These are phyloP conservation scores for Oostethus manadensis DNA, from an alignment of 2,113 vertebrate species.

Conservation along the genomic window DNA sequence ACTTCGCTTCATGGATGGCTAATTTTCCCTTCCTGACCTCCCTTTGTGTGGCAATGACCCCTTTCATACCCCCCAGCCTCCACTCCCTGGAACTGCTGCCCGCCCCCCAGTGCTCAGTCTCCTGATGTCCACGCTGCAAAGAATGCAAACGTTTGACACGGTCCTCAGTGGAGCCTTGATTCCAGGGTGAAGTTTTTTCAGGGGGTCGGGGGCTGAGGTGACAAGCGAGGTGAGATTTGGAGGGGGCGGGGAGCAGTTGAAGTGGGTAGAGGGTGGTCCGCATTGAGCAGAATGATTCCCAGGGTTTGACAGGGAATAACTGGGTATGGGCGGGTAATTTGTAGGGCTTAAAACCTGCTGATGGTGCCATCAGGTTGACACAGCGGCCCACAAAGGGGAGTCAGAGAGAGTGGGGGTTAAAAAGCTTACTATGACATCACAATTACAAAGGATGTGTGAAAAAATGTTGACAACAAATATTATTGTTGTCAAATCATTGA, in stretches of 20 bases:
- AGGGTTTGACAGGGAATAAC: constrained; percentile 62
- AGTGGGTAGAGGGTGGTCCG: constrained; percentile 44
- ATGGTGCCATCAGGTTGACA: constrained; percentile 69
- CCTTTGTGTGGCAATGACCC: constrained; percentile 82
- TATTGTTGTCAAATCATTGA: neutral
- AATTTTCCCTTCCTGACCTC: constrained; percentile 86
- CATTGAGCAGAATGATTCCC: constrained; percentile 73
- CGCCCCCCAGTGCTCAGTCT: constrained; percentile 48
- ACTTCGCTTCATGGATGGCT: constrained; percentile 83
- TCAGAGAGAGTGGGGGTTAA: neutral
- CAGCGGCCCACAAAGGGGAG: constrained; percentile 58
- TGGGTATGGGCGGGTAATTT: constrained; percentile 48
- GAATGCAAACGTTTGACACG: constrained; percentile 83
- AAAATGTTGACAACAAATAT: neutral
- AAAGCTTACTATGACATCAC: constrained; percentile 1
- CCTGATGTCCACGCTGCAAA: constrained; percentile 65
- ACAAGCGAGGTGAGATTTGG: constrained; percentile 66
- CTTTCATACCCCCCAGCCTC: constrained; percentile 50
- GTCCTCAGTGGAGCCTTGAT: constrained; percentile 58
- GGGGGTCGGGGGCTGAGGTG: constrained; percentile 58
- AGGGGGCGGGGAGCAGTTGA: constrained; percentile 18
- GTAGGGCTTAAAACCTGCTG: constrained; percentile 63
- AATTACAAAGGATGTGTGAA: neutral
- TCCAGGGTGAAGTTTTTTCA: constrained; percentile 21
- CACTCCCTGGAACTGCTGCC: constrained; percentile 47